These are phyloP conservation scores for Anhinga rufa DNA, from an alignment of 2,113 vertebrate genomes.

Conservation along the genomic window DNA sequence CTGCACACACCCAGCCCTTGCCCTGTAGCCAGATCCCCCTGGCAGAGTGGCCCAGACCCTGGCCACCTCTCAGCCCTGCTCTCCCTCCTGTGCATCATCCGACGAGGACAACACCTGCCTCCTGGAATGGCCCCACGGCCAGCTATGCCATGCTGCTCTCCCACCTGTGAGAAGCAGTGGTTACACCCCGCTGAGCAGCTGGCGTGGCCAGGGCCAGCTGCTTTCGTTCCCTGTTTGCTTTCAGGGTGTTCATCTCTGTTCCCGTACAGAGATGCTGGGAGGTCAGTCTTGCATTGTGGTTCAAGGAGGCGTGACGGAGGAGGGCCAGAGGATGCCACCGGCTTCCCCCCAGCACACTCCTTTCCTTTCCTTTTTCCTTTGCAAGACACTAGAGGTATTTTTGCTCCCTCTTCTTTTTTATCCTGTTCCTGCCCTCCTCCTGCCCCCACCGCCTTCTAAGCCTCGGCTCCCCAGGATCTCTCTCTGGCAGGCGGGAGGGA, in stretches of 20 bases:
- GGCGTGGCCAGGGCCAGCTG: neutral
- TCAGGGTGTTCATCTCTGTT: constrained; percentile 33
- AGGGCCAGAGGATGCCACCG: neutral
- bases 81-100: neutral
- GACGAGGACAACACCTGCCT: fast-evolving
- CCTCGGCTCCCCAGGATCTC: neutral
- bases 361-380: neutral
- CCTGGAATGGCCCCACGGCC: fast-evolving
- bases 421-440: neutral
- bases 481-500: neutral
- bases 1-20: neutral
- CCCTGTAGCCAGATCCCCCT: fast-evolving
- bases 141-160: fast-evolving
- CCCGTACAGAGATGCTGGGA: neutral
- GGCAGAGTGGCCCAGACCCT: neutral
- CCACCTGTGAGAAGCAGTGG: neutral
- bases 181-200: neutral
- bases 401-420: neutral
- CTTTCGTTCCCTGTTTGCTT: constrained; percentile 50
- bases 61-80: neutral
- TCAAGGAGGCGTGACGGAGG: neutral
- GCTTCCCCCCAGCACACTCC: neutral
- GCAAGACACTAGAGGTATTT: neutral
- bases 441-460: neutral
- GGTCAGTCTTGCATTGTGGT: neutral